Conservation (phyloP, 2,888 invertebrate species). For the Catocala sponsa region DNA sequence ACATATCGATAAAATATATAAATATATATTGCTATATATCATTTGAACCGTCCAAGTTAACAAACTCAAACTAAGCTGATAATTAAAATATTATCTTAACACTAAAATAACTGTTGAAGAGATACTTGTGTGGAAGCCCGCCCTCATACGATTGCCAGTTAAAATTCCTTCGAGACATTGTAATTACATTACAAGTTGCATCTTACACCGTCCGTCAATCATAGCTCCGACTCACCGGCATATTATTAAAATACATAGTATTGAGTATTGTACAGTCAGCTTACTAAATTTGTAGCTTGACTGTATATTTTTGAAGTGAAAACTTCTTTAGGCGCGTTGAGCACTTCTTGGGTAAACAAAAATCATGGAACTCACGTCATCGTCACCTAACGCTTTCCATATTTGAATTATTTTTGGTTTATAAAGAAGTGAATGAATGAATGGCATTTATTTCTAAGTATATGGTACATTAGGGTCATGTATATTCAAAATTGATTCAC, state of each 20-base stretch:
- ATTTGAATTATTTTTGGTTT: too few relatives aligned
- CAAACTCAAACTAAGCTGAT: conserved; percentile 42
- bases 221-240: conserved; percentile 48
- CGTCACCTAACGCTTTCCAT: too few relatives aligned
- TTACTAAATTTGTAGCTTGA: conserved; percentile 6
- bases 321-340: too few relatives aligned
- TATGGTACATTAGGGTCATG: too few relatives aligned
- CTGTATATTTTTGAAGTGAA: too few relatives aligned
- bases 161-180: conserved; percentile 76
- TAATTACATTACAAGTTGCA: conserved; percentile 64
- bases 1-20: too few relatives aligned
- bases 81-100: conserved; percentile 42
- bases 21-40: too few relatives aligned
- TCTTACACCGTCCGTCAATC: conserved; percentile 73
- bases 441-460: too few relatives aligned
- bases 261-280: conserved; percentile 20
- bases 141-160: conserved; percentile 65
- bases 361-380: too few relatives aligned
- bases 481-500: too few relatives aligned
- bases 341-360: too few relatives aligned
- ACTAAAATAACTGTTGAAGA: conserved; percentile 45
- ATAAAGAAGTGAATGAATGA: too few relatives aligned
- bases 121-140: conserved; percentile 22
- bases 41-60: conserved; percentile 8
- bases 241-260: conserved; percentile 43